Evolutionary conservation across 1,140 invertebrate species (phyloP), one percentile per base, ranked within the genome.

Genomic region (Monochamus saltuarius): DNA sequence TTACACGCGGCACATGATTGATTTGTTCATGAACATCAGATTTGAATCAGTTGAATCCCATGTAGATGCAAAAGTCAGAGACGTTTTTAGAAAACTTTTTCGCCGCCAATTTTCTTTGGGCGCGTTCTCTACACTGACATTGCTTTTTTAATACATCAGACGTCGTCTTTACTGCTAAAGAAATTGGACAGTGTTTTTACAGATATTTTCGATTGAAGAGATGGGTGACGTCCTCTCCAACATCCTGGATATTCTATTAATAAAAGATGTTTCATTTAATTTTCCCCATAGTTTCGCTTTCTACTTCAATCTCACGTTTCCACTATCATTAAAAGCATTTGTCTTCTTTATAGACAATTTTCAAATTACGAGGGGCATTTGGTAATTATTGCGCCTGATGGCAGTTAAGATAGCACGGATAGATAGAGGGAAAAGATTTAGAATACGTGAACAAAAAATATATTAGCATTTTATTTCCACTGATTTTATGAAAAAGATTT

Each of bases 111-210:
- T 73, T 71, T 68, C 69, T 73, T 63, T 67, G 59, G 56, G 53
- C 51, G 61, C 58, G 66, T 62, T 68, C 62, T 69, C 56, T 47
- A 45, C 50, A 61, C 65, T 65, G 66, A 70, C 68, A 67, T 72
- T 68, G 68, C 66, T 70, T 72, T 72, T 72, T 72, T 72, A 70
- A 70, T 72, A 70, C 66, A 65, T 72, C 68, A 68, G 61, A 59
- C 66, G 66, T 67, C 63, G 61, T 67, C 56, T 59, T 61, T 65
- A 64, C 59, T 61, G 59, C 64, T 57, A 67, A 67, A 70, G 68
- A 70, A 70, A 68, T 70, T 70, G 68, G 64, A 70, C 64, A 70
- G 56, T 58, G 56, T 66, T 66, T 56, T 66, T 59, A 63, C 63
- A 62, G 62, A 68, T 70, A 69, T 67, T 67, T 62, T 56, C 65